These are phyloP conservation scores for Platichthys stellatus DNA, from an alignment of 2,113 vertebrate species.

Conservation along the genomic window DNA sequence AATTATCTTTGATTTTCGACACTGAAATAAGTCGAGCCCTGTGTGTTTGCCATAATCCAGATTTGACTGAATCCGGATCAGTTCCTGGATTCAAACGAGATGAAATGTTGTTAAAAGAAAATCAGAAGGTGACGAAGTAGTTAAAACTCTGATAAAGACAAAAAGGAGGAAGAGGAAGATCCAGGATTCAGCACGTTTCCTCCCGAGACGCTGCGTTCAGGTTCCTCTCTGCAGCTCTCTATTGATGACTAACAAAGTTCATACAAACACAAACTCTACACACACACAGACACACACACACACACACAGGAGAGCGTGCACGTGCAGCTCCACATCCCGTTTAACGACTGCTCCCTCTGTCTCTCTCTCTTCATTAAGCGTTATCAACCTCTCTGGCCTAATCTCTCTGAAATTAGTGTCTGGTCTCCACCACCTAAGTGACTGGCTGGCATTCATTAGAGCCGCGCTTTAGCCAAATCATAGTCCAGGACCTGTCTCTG, in stretches of 20 bases:
- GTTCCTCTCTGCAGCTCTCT: background rate
- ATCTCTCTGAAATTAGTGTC: conserved; percentile 83
- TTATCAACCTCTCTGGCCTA: conserved; percentile 80
- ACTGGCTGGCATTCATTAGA: conserved; percentile 85
- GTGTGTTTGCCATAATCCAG: no score
- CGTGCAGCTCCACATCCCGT: conserved; percentile 41
- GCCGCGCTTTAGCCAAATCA: conserved; percentile 80
- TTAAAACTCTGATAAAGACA: no score
- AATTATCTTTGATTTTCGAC: no score
- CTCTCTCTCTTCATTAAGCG: conserved; percentile 77
- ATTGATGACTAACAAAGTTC: background rate
- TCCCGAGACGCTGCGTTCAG: background rate
- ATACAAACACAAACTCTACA: background rate
- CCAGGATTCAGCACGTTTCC: no score
- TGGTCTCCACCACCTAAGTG: conserved; percentile 77
- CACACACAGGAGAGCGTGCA: conserved; percentile 4
- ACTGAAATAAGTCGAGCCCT: no score
- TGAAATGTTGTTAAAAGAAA: no score
- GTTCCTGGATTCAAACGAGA: no score
- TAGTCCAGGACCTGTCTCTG: no score
- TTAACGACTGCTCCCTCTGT: conserved; percentile 39
- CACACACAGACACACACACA: conserved; percentile 27
- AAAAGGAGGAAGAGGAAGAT: no score
- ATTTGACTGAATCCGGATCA: no score
- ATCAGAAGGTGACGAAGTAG: no score